phyloP scores from a whole-genome alignment of 1,140 invertebrate species.

The Agrypnia vestita region DNA sequence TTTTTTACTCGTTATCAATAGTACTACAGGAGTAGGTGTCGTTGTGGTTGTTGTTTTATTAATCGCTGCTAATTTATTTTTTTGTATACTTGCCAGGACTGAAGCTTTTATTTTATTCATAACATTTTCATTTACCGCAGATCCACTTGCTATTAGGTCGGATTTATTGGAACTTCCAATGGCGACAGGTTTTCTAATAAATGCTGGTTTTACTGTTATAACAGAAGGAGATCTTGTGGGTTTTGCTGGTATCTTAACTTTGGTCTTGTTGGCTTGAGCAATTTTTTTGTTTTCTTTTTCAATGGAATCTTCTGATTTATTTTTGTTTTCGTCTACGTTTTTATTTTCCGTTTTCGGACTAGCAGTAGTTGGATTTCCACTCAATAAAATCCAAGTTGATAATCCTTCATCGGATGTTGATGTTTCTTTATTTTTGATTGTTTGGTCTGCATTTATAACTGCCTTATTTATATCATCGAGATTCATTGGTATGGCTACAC shows the following conservation, averaged over 20 bases:
- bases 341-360: slow-evolving; percentile 66
- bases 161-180: slow-evolving; percentile 71
- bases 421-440: slow-evolving; percentile 64
- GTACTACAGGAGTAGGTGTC: slow-evolving; percentile 17
- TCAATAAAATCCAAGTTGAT: slow-evolving; percentile 85
- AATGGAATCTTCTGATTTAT: slow-evolving; percentile 61
- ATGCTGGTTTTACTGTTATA: slow-evolving; percentile 50
- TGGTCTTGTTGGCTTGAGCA: slow-evolving; percentile 65
- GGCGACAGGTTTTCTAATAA: slow-evolving; percentile 55
- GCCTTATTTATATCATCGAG: slow-evolving; percentile 72
- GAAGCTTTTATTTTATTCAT: slow-evolving; percentile 72
- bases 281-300: slow-evolving; percentile 58
- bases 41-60: slow-evolving; percentile 59
- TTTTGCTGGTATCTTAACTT: slow-evolving; percentile 61
- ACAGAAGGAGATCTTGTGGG: slow-evolving; percentile 47
- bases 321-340: slow-evolving; percentile 54
- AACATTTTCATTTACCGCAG: slow-evolving; percentile 71
- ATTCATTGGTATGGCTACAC: slow-evolving; percentile 75
- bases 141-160: slow-evolving; percentile 70
- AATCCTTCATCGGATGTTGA: slow-evolving; percentile 79
- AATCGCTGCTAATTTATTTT: slow-evolving; percentile 67
- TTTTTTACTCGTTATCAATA: slow-evolving; percentile 46
- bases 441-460: slow-evolving; percentile 62
- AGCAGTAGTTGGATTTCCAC: slow-evolving; percentile 68
- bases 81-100: slow-evolving; percentile 70